A percentile compares a stretch with the other conserved stretches of the same genome.
Conservation (phyloP, 2,888 invertebrate species). For the Zele albiditarsus region DNA sequence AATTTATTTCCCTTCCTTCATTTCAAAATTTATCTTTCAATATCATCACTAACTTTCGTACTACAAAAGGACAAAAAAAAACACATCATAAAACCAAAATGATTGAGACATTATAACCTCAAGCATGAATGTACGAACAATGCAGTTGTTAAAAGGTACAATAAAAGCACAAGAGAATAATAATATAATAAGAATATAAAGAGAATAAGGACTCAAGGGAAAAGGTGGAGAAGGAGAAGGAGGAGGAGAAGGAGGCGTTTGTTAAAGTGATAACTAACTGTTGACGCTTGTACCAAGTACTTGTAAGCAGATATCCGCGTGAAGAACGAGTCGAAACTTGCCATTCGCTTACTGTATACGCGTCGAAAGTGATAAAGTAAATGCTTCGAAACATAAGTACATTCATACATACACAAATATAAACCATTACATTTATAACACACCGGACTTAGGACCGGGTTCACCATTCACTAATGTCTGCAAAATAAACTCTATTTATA, state of each 20-base stretch:
- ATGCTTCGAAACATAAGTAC: not conserved
- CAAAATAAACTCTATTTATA: not conserved
- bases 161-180: conserved; percentile 51
- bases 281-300: conserved; percentile 52
- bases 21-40: too few relatives aligned
- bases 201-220: not conserved
- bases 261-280: conserved; percentile 59
- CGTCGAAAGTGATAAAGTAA: conserved; percentile 13
- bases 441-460: not conserved
- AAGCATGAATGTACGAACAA: conserved; percentile 54
- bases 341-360: conserved; percentile 25
- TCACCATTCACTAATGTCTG: not conserved
- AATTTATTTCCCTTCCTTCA: too few relatives aligned
- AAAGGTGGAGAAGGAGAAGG: conserved; percentile 41
- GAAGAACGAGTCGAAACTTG: conserved; percentile 49
- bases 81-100: conserved; percentile 47
- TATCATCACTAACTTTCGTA: too few relatives aligned
- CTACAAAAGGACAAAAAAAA: not conserved
- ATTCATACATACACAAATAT: too few relatives aligned
- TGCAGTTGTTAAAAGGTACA: conserved; percentile 65
- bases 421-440: not conserved
- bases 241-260: conserved; percentile 45
- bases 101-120: conserved; percentile 58
- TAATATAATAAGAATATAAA: not conserved
- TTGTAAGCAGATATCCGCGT: conserved; percentile 53